Evolutionary conservation across 2,888 invertebrate species (phyloP), one percentile per base, ranked within the genome.

Genomic region (Sinhomidia bicolor): DNA sequence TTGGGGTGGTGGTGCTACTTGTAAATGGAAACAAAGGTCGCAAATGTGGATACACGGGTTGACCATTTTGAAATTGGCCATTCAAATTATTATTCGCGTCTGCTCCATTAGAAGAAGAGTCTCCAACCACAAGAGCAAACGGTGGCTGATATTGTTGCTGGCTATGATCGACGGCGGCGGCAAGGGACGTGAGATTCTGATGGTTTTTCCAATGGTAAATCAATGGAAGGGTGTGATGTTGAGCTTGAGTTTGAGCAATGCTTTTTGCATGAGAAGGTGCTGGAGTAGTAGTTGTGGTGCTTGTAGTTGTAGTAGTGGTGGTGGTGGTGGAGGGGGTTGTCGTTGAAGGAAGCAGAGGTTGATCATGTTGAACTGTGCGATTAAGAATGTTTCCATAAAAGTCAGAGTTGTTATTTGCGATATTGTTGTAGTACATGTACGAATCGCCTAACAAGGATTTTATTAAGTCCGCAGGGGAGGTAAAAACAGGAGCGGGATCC

Each of bases 381-480:
- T 68, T 68, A 68, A 20, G 32, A 20, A 41, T 17, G 32, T 17
- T 0, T 20, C 23, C 23, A 36, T 10, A 17, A 41, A 23, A 51
- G 0, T 26, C 14, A 36, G 20, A 17, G 60, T 41, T 47, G 12
- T 62, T 47, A 29, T 80, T 68, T 65, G 54, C 44, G 74, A 76
- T 84, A 76, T 74, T 74, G 80, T 74, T 80, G 68, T 54, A 80
- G 81, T 44, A 86, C 81, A 81, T 81, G 86, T 86, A 86, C 36
- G 86, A 81, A 80, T 86, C 86, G 71, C 86, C 86, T 81, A 86
- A 86, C 81, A 86, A 86, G 32, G 86, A 86, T 23, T 86, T 86
- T 80, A 86, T 81, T 41, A 86, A 74, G 0, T 68, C 86, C 60
- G 86, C 86, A 86, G 86, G 86, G 80, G 86, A 86, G 26, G 85